These are phyloP conservation scores for Leucosticte australis DNA, from an alignment of 2,113 vertebrate genomes.

Conservation along the genomic window DNA sequence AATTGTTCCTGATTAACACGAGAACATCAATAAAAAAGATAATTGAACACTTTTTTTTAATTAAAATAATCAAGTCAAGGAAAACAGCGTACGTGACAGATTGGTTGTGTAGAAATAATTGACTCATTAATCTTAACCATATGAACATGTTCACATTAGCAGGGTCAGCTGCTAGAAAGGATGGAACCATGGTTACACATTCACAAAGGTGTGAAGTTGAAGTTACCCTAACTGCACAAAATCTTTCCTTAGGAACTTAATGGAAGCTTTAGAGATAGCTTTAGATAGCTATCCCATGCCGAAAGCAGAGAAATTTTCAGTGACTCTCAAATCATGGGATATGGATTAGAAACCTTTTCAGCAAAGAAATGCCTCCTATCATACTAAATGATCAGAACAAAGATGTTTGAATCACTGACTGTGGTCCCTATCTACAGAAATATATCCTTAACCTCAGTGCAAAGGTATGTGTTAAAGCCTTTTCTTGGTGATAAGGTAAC, in stretches of 20 bases:
- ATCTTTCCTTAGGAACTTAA: background rate
- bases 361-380: background rate
- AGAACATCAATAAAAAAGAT: conserved; percentile 64
- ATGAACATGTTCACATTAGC: conserved; percentile 69
- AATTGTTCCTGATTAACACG: conserved; percentile 70
- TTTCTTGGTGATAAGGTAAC: background rate
- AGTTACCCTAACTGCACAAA: conserved; percentile 34
- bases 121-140: conserved; percentile 78
- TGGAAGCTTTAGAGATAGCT: background rate
- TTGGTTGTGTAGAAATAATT: conserved; percentile 76
- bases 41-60: conserved; percentile 69
- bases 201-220: conserved; percentile 44
- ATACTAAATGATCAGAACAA: background rate
- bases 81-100: conserved; percentile 70
- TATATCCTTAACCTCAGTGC: background rate
- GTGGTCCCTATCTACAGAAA: background rate
- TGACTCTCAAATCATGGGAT: background rate
- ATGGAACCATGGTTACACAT: background rate
- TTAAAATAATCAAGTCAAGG: conserved; percentile 73
- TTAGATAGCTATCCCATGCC: background rate
- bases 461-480: background rate
- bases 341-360: background rate
- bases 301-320: background rate
- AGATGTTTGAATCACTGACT: background rate
- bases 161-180: conserved; percentile 67